Conservation (phyloP, 2,888 invertebrate genomes). For the Drosophila colorata region DNA sequence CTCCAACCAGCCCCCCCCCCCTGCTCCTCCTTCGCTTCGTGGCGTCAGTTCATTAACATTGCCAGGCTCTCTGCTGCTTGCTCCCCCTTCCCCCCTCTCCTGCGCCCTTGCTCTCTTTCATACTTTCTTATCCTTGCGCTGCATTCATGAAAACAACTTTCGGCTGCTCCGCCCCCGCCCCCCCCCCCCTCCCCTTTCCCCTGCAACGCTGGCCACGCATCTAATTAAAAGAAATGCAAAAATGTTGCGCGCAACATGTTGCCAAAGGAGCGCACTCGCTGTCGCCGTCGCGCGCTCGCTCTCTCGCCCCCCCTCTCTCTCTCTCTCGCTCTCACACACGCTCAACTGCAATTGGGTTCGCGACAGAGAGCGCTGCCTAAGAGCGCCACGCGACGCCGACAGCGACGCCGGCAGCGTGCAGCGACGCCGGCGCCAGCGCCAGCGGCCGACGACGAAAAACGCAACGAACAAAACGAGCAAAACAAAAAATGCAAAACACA, state of each 20-base stretch:
- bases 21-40: neutral
- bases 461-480: constrained; percentile 81
- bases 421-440: constrained; percentile 12
- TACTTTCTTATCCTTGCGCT: constrained; percentile 4
- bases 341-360: constrained; percentile 22
- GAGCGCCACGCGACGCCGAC: too few species aligned
- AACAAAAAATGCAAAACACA: constrained; percentile 71
- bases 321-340: constrained; percentile 6
- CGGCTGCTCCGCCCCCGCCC: neutral
- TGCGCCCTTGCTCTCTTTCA: neutral
- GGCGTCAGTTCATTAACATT: constrained; percentile 59
- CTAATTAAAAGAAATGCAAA: constrained; percentile 46
- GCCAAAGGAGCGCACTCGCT: constrained; percentile 66
- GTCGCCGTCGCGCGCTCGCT: neutral
- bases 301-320: constrained; percentile 15
- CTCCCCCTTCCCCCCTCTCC: neutral
- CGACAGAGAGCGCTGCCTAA: constrained; percentile 25
- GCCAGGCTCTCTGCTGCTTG: constrained; percentile 1
- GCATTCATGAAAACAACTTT: constrained; percentile 33
- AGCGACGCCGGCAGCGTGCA: constrained; percentile 3
- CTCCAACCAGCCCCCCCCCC: neutral
- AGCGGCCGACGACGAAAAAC: constrained; percentile 48
- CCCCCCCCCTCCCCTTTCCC: neutral
- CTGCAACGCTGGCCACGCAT: constrained; percentile 29
- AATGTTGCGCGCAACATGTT: constrained; percentile 70